A percentile compares a stretch with the other conserved stretches of the same genome.
Conservation (phyloP, 1,140 invertebrate species). For the Drosophila elegans region DNA sequence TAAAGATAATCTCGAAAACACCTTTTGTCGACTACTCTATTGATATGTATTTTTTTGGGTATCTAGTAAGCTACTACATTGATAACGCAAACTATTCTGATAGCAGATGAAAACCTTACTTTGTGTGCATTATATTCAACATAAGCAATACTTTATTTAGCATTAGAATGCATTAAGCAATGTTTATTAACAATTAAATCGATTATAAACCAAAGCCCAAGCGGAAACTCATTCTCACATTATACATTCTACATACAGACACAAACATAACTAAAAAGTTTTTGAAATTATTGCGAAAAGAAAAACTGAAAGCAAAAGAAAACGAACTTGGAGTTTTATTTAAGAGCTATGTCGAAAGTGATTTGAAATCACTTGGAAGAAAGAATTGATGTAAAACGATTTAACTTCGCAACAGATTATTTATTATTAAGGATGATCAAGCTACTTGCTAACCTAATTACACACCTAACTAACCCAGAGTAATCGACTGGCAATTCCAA, state of each 20-base stretch:
- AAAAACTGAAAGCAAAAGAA: constrained; percentile 25
- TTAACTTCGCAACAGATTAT: no score
- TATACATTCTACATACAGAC: neutral
- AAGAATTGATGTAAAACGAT: no score
- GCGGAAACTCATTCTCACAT: constrained; percentile 15
- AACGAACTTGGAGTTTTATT: constrained; percentile 8
- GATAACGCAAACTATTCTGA: constrained; percentile 14
- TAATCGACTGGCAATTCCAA: neutral
- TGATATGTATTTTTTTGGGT: constrained; percentile 27
- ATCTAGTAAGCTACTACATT: constrained; percentile 31
- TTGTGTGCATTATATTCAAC: constrained; percentile 55
- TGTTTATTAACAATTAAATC: constrained; percentile 52
- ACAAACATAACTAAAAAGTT: constrained; percentile 29
- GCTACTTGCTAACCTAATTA: neutral
- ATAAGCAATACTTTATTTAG: constrained; percentile 74
- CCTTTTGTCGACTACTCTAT: constrained; percentile 10
- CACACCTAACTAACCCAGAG: neutral
- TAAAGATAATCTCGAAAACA: constrained; percentile 7
- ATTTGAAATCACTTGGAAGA: neutral
- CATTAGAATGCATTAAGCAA: constrained; percentile 50
- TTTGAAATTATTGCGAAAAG: constrained; percentile 46
- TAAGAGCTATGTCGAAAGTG: neutral
- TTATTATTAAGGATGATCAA: neutral
- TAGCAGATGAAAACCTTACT: constrained; percentile 23
- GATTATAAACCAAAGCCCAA: constrained; percentile 17